phyloP scores from a whole-genome alignment of 2,113 vertebrate species.

The Ictalurus punctatus region DNA sequence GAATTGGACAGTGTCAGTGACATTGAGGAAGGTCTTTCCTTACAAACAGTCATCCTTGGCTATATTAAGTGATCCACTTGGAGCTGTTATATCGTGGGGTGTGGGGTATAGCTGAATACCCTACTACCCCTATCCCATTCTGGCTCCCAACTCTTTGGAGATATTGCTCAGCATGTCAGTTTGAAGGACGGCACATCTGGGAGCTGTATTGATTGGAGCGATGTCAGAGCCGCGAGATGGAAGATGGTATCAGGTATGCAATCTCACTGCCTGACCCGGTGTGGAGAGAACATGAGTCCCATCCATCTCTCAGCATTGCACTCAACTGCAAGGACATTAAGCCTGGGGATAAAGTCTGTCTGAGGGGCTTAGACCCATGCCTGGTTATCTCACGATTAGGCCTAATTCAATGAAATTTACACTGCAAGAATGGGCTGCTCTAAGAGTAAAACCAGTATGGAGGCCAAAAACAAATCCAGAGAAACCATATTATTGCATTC shows the following conservation, averaged over 20 bases:
- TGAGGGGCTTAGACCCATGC: constrained; percentile 69
- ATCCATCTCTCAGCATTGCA: constrained; percentile 75
- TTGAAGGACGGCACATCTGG: constrained; percentile 70
- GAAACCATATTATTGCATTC: neutral
- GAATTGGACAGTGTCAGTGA: constrained; percentile 32
- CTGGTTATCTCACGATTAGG: constrained; percentile 69
- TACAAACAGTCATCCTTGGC: constrained; percentile 57
- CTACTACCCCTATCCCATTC: constrained; percentile 53
- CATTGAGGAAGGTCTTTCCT: constrained; percentile 56
- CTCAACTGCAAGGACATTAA: constrained; percentile 75
- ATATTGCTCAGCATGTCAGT: constrained; percentile 64
- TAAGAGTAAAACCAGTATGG: constrained; percentile 26
- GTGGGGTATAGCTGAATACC: neutral
- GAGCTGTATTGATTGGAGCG: constrained; percentile 69
- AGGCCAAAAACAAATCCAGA: neutral
- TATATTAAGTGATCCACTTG: constrained; percentile 64
- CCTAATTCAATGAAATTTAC: constrained; percentile 61
- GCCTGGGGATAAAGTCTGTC: constrained; percentile 72
- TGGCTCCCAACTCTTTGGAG: constrained; percentile 59
- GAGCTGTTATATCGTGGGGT: constrained; percentile 50
- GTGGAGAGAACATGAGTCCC: constrained; percentile 64
- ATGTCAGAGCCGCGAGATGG: constrained; percentile 71
- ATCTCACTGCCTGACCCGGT: constrained; percentile 67
- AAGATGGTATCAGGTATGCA: constrained; percentile 74
- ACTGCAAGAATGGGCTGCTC: constrained; percentile 58